A percentile compares a stretch with the other conserved stretches of the same genome.
Evolutionary conservation across 2,888 invertebrate genomes (phyloP).

Genomic region (Cantharis nigra): DNA sequence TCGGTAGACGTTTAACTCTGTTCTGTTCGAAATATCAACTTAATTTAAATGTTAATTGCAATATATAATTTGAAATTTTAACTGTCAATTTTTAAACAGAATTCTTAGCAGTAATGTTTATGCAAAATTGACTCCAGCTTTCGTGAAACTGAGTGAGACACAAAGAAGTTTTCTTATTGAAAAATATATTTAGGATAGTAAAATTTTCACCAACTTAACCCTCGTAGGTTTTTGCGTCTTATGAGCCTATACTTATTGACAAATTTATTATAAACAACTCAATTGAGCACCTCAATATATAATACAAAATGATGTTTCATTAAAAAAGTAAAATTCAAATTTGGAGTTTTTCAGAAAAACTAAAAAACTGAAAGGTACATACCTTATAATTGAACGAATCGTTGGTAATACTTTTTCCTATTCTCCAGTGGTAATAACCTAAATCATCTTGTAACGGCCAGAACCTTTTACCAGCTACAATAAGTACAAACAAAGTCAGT

Average conservation of each 20-base stretch:
- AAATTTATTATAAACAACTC: too few relatives aligned
- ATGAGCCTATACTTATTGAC: too few relatives aligned
- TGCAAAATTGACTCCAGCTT: too few relatives aligned
- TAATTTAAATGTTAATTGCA: background rate
- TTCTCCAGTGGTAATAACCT: slow-evolving; percentile 79
- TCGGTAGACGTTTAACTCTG: background rate
- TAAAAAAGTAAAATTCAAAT: too few relatives aligned
- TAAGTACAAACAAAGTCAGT: background rate
- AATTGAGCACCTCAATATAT: too few relatives aligned
- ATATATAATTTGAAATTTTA: background rate
- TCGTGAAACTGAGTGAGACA: too few relatives aligned
- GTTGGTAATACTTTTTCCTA: slow-evolving; percentile 70
- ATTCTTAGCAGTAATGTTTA: background rate
- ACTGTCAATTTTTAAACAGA: background rate
- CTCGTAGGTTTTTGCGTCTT: too few relatives aligned
- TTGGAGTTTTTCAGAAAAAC: too few relatives aligned
- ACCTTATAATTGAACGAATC: slow-evolving; percentile 80
- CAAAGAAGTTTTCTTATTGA: too few relatives aligned
- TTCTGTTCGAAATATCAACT: background rate
- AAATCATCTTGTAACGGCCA: slow-evolving; percentile 73
- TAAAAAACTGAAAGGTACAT: background rate
- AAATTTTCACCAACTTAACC: too few relatives aligned
- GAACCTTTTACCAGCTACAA: slow-evolving; percentile 58
- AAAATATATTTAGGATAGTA: too few relatives aligned
- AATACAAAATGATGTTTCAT: too few relatives aligned